Evolutionary conservation across 2,113 vertebrate species (phyloP), one percentile per base, ranked within the genome.

Genomic region (Meleagris gallopavo): DNA sequence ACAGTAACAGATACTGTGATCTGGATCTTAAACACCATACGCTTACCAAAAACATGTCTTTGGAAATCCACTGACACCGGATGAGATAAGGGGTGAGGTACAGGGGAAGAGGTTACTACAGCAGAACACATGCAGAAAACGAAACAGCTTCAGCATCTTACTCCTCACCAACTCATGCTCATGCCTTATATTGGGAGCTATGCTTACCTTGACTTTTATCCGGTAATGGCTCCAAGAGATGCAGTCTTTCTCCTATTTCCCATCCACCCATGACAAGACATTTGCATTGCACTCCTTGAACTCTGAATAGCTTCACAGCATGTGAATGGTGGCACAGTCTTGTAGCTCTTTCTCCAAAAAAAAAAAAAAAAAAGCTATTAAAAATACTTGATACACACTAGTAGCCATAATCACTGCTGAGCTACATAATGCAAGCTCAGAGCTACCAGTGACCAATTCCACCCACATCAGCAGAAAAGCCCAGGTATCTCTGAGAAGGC

Each of bases 211-310:
- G 2, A 12, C 16, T 50, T n/a, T 19, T 13, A 79, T 8, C 21
- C 72, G 57, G 25, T 50, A 20, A 9, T 29, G 14, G 16, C 76
- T 83, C 43, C 41, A 75, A 43, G 48, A 67, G 48, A 76, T 43
- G 30, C 0, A 9, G 22, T 10, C 1, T 0, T 1, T 58, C 15
- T 86, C 17, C 10, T 69, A 38, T 43, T 55, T 24, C 54, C n/a
- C 20, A 17, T 22, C 58, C n/a, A 14, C 2, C 1, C 1, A 9
- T 36, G 29, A 24, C 41, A 67, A 25, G 0, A 2, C 22, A n/a
- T 93, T 71, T 67, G 38, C 13, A 1, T 8, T 0, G 2, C 40
- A 10, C 9, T 80, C 0, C 0, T 22, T 60, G 67, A 43, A 22
- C 30, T 90, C 58, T 86, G 38, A 67, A 30, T 6, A 64, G 17